phyloP scores from a whole-genome alignment of 2,888 invertebrate genomes.

The Leptogaster cylindrica region DNA sequence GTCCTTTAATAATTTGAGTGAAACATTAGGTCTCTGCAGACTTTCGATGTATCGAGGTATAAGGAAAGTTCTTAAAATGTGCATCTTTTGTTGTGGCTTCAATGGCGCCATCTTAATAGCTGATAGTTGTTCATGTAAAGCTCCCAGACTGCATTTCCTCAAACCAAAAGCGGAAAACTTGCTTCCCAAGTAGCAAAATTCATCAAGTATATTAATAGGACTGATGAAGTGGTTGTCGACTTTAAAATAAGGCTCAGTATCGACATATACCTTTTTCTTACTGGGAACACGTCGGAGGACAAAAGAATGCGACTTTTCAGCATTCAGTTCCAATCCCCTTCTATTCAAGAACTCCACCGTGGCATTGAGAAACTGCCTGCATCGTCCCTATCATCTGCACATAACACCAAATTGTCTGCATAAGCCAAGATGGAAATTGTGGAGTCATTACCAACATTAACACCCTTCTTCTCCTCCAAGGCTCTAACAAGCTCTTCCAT shows the following conservation, averaged over 20 bases:
- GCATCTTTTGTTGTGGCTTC: slow-evolving; percentile 15
- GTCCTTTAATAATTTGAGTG: background rate
- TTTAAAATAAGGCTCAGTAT: background rate
- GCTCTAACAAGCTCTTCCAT: background rate
- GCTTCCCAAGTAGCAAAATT: background rate
- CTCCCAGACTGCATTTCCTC: background rate
- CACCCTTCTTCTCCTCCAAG: background rate
- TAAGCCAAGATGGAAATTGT: background rate
- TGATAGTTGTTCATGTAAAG: background rate
- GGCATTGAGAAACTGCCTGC: background rate
- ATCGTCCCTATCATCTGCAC: background rate
- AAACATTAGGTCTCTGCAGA: background rate
- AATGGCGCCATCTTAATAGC: background rate
- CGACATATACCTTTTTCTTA: background rate
- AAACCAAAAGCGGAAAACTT: background rate
- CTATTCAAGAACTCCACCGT: background rate
- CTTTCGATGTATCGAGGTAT: background rate
- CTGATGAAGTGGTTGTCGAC: background rate
- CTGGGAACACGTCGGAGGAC: background rate
- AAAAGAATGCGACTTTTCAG: background rate
- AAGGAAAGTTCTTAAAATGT: background rate
- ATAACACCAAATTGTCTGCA: background rate
- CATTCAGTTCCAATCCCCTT: background rate
- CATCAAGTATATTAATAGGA: background rate
- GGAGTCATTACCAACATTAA: background rate